Base-by-base conservation (phyloP, 2,113 vertebrate species). In the Alces alces region DNA sequence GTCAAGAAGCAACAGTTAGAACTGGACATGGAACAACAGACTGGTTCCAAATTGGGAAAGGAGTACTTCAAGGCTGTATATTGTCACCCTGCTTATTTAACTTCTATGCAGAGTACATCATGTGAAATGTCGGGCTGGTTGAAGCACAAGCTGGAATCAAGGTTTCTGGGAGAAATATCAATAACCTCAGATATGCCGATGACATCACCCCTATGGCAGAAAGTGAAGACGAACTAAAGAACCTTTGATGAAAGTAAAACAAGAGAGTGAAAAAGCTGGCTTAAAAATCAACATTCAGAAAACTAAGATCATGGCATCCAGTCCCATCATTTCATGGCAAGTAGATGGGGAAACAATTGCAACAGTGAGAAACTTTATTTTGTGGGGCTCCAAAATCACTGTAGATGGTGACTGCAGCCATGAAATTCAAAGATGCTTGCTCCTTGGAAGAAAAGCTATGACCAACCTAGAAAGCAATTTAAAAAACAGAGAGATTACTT, bases 111-210 rank as follows among this genome's bases (percentile, higher is more conserved):
- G 64, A 36, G n/a, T 70, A 36, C 64, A 36, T 36, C 33, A 70
- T 5, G 17, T 0, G 2, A 66, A 70, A 70, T 70, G n/a, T 1
- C 2, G 9, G 64, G 17, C n/a, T 70, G 64, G n/a, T 36, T 36
- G 64, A 70, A 70, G n/a, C 17, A 70, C n/a, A 70, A 70, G 8
- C n/a, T 70, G 17, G 17, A 70, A 70, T 36, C 64, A 70, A n/a
- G n/a, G 36, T 36, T 36, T 9, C n/a, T 36, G 17, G n/a, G 64
- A 70, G n/a, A 70, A 70, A 70, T 36, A 70, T 70, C 64, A 70
- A 70, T 21, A 70, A 70, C 64, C 17, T 70, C 9, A 70, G n/a
- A 70, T 70, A 70, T 21, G 9, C n/a, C 11, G 5, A 70, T 70
- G 19, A 36, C 19, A 70, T 19, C 4, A 36, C n/a, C 2, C 19